Evolutionary conservation across 2,888 invertebrate genomes (phyloP).

Genomic region (Hirudinaria manillensis): DNA sequence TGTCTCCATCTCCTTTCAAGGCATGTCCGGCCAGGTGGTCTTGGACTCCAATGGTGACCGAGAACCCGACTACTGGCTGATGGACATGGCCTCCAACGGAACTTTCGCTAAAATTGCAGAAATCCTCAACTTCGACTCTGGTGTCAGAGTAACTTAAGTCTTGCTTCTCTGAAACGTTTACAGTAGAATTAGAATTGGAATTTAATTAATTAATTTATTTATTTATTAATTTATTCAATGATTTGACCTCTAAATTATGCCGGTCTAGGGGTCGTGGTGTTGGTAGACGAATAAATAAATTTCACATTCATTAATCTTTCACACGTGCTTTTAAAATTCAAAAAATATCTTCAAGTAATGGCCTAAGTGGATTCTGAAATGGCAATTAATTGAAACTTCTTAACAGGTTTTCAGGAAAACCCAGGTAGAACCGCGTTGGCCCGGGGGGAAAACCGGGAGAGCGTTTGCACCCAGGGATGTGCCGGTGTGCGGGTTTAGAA

Average conservation of each 20-base stretch:
- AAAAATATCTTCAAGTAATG: too few species aligned
- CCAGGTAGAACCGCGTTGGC: slow-evolving; percentile 35
- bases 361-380: not conserved
- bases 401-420: slow-evolving; percentile 33
- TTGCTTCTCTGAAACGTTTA: not conserved
- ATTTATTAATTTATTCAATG: too few species aligned
- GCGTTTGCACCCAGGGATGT: slow-evolving; percentile 41
- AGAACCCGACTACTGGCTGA: slow-evolving; percentile 47
- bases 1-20: slow-evolving; percentile 35
- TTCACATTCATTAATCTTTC: not conserved
- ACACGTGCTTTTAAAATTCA: not conserved
- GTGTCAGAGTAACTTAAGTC: slow-evolving; percentile 31
- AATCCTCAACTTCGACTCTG: slow-evolving; percentile 31
- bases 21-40: slow-evolving; percentile 46
- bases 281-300: too few species aligned
- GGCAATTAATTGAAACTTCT: not conserved
- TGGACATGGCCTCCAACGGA: slow-evolving; percentile 42
- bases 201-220: not conserved
- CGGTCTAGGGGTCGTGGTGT: too few species aligned
- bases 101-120: slow-evolving; percentile 36
- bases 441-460: slow-evolving; percentile 33
- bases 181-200: too few species aligned
- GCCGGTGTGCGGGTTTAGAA: slow-evolving; percentile 44
- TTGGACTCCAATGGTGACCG: slow-evolving; percentile 47
- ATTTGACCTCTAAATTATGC: too few species aligned